These are phyloP conservation scores for Danio kyathit DNA, from an alignment of 2,797 vertebrate genomes.

Conservation along the genomic window DNA sequence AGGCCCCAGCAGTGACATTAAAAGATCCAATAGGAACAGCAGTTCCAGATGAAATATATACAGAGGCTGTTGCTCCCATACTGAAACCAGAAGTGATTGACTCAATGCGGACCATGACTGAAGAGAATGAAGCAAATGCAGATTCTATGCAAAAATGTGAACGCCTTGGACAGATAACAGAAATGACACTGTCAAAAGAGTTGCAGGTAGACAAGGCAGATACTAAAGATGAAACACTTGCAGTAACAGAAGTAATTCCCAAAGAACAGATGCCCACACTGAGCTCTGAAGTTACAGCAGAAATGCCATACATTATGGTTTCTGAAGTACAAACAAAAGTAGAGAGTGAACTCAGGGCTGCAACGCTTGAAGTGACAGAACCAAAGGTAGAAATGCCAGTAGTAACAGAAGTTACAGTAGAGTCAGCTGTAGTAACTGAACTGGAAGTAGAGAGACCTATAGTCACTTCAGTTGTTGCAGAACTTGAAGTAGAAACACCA, in stretches of 20 bases:
- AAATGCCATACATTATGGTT: constrained; percentile 23
- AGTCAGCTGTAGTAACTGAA: constrained; percentile 57
- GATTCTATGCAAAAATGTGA: constrained; percentile 11
- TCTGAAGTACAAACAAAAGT: constrained; percentile 52
- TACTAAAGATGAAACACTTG: constrained; percentile 14
- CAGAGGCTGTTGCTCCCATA: background rate
- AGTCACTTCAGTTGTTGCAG: constrained; percentile 32
- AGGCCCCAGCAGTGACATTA: background rate
- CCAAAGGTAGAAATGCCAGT: constrained; percentile 49
- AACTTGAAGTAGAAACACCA: constrained; percentile 40
- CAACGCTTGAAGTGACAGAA: constrained; percentile 28
- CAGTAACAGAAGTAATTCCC: constrained; percentile 14
- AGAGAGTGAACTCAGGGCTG: constrained; percentile 36
- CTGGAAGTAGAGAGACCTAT: constrained; percentile 2
- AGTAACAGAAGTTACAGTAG: constrained; percentile 36
- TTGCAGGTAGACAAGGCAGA: constrained; percentile 27
- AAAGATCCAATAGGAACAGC: constrained; percentile 16
- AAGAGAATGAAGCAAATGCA: constrained; percentile 11
- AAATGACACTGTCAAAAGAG: constrained; percentile 7
- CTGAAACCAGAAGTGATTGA: constrained; percentile 12
- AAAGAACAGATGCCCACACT: constrained; percentile 4
- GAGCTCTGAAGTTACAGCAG: constrained; percentile 36
- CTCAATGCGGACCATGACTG: background rate
- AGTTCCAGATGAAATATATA: constrained; percentile 31
- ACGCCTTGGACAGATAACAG: constrained; percentile 12